These are phyloP conservation scores for Nyctibius grandis DNA, from an alignment of 2,797 vertebrate genomes.

Conservation along the genomic window DNA sequence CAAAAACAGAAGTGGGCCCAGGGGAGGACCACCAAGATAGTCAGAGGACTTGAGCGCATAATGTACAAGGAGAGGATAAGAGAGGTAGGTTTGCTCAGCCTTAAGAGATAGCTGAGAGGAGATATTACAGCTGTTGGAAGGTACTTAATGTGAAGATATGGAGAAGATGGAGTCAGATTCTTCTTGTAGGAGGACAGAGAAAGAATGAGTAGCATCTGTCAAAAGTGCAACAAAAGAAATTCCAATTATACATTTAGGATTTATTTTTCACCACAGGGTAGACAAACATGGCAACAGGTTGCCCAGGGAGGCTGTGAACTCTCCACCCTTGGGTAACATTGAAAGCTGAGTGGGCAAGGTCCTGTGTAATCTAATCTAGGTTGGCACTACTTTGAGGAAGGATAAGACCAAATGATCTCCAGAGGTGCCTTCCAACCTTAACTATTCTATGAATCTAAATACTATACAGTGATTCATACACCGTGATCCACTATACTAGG, in stretches of 20 bases:
- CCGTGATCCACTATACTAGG: neutral
- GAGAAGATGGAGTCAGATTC: neutral
- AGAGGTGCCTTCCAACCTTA: neutral
- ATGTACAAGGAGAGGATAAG: neutral
- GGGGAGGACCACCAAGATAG: neutral
- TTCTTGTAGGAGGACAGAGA: neutral
- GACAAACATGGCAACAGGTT: neutral
- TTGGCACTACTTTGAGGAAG: neutral
- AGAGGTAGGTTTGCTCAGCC: neutral
- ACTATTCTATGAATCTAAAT: neutral
- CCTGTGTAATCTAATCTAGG: neutral
- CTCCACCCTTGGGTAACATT: neutral
- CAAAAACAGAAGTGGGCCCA: neutral
- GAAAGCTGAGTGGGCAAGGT: neutral
- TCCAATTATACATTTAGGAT: neutral
- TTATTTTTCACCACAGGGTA: neutral
- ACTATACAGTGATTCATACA: neutral
- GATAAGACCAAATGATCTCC: neutral
- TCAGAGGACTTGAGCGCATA: neutral
- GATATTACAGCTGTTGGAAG: neutral
- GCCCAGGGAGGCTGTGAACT: neutral
- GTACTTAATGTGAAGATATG: neutral
- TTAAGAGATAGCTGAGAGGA: neutral
- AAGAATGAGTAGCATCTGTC: neutral
- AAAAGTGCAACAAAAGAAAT: neutral